Conservation (phyloP, 2,113 vertebrate genomes). For the Oryctolagus cuniculus region mOryCun1.1 NC_091433.1:52321001-52321500, state of each 20-base stretch:
- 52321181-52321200: background rate
- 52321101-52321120: background rate
- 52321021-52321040: background rate
- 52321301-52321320: slow-evolving; percentile 98
- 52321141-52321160: background rate
- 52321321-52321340: slow-evolving; percentile 97
- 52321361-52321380: slow-evolving; percentile 97
- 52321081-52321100: background rate
- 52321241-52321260: background rate
- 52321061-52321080: background rate
- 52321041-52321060: background rate
- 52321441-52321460: slow-evolving; percentile 99
- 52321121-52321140: background rate
- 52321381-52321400: slow-evolving; percentile 97
- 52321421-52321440: slow-evolving; percentile 99
- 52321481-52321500: slow-evolving; percentile 99
- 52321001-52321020: background rate
- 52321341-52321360: slow-evolving; percentile 98
- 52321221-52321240: slow-evolving; percentile 11
- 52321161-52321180: background rate
- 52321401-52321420: slow-evolving; percentile 98
- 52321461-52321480: slow-evolving; percentile 99
- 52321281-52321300: slow-evolving; percentile 83
- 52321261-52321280: slow-evolving; percentile 2
- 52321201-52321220: background rate